Evolutionary conservation across 2,888 invertebrate species (phyloP).

Genomic region (Leucoma salicis): DNA sequence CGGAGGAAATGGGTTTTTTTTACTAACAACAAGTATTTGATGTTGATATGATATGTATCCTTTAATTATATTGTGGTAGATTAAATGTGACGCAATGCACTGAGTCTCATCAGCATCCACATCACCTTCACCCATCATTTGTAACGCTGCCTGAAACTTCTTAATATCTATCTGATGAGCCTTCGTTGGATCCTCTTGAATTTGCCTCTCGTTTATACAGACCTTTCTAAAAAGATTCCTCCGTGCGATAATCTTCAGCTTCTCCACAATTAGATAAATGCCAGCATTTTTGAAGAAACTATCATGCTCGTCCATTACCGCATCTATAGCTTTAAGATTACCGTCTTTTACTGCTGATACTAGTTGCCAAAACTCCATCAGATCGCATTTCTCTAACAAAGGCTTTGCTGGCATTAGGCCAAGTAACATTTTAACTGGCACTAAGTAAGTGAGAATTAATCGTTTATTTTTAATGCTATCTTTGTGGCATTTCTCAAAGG

Average conservation of each 20-base stretch:
- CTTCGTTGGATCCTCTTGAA: conserved; percentile 49
- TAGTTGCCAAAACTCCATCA: conserved; percentile 95
- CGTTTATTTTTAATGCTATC: conserved; percentile 93
- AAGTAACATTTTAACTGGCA: conserved; percentile 98
- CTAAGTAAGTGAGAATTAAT: conserved; percentile 95
- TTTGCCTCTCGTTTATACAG: conserved; percentile 42
- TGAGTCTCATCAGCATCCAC: conserved; percentile 97
- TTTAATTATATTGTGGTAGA: conserved; percentile 98
- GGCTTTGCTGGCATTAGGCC: conserved; percentile 95
- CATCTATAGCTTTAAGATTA: conserved; percentile 91
- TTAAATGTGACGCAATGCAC: conserved; percentile 97
- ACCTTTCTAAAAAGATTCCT: conserved; percentile 98
- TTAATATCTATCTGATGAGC: conserved; percentile 95
- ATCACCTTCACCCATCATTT: conserved; percentile 90
- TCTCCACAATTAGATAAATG: conserved; percentile 98
- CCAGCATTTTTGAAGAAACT: conserved; percentile 97
- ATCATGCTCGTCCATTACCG: conserved; percentile 92
- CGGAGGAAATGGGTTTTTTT: conserved; percentile 97
- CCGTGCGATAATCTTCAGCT: conserved; percentile 96
- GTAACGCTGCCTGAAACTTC: conserved; percentile 91
- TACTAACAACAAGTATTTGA: conserved; percentile 98
- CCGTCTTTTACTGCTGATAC: conserved; percentile 94
- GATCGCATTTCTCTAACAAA: conserved; percentile 93
- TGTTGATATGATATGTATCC: conserved; percentile 99
- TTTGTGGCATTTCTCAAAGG: conserved; percentile 94